phyloP scores from a whole-genome alignment of 1,140 invertebrate species.

The Leptopilina boulardi region DNA sequence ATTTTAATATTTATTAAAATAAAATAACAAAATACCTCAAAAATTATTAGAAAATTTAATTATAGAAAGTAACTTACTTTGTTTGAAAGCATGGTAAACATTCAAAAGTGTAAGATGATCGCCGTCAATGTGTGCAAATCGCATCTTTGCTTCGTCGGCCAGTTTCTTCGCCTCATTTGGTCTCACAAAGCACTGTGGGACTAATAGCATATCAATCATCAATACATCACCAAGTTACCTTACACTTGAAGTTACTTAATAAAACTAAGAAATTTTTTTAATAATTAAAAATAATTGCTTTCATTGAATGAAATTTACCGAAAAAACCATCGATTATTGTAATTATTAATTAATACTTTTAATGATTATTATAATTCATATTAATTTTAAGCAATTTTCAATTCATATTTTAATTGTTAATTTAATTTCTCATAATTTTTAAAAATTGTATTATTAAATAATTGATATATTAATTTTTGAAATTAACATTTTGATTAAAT shows the following conservation, averaged over 20 bases:
- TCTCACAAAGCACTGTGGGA: constrained; percentile 99
- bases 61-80: constrained; percentile 87
- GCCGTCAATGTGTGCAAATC: constrained; percentile 99
- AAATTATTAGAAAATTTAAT: constrained; percentile 6
- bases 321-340: too few relatives aligned
- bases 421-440: too few relatives aligned
- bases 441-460: too few relatives aligned
- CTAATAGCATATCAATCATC: constrained; percentile 81
- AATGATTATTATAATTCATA: too few relatives aligned
- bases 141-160: constrained; percentile 99
- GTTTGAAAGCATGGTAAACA: constrained; percentile 99
- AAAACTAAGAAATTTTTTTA: not conserved
- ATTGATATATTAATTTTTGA: too few relatives aligned
- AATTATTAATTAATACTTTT: too few relatives aligned
- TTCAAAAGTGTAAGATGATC: constrained; percentile 97
- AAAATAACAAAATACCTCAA: too few relatives aligned
- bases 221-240: constrained; percentile 70
- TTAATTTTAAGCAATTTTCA: too few relatives aligned
- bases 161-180: constrained; percentile 99
- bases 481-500: too few relatives aligned
- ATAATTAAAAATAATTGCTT: not conserved
- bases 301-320: too few relatives aligned
- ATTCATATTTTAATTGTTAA: too few relatives aligned
- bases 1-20: too few relatives aligned
- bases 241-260: constrained; percentile 23